Base-by-base conservation (phyloP, 2,888 invertebrate species). In the Invenusta paracnida region DNA sequence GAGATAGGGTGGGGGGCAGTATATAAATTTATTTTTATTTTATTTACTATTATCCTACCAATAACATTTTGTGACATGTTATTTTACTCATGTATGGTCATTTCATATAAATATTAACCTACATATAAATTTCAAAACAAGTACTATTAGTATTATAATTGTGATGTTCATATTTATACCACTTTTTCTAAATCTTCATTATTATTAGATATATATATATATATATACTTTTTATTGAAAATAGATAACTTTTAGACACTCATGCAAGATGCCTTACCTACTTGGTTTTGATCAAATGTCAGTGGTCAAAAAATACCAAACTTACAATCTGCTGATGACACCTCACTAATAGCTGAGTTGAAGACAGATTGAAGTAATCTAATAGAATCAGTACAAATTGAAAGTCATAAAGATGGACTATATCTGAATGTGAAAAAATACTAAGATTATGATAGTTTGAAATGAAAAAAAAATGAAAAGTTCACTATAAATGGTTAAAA, bases 141-240 rank as follows among this genome's bases (percentile, higher is more conserved):
- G n/a, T n/a, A n/a, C n/a, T n/a, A n/a, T n/a, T n/a, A n/a, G n/a
- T n/a, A n/a, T n/a, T n/a, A n/a, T n/a, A n/a, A n/a, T n/a, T n/a
- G n/a, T n/a, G n/a, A n/a, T n/a, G n/a, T n/a, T n/a, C n/a, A n/a
- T n/a, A n/a, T n/a, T n/a, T n/a, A n/a, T n/a, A n/a, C n/a, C n/a
- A n/a, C n/a, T n/a, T n/a, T n/a, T n/a, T n/a, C n/a, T n/a, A n/a
- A n/a, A n/a, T n/a, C n/a, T n/a, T n/a, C n/a, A n/a, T n/a, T n/a
- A n/a, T n/a, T n/a, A n/a, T n/a, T n/a, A n/a, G n/a, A n/a, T 67
- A 83, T 17, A 17, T 83, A 83, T 48, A 81, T 81, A n/a, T 81
- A 81, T 81, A 1, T 83, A 48, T 81, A 13, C n/a, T 82, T 25
- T 30, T 83, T 17, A 83, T 31, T n/a, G n/a, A n/a, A n/a, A n/a